Conservation (phyloP, 2,113 vertebrate species). For the Takifugu bimaculatus region DNA sequence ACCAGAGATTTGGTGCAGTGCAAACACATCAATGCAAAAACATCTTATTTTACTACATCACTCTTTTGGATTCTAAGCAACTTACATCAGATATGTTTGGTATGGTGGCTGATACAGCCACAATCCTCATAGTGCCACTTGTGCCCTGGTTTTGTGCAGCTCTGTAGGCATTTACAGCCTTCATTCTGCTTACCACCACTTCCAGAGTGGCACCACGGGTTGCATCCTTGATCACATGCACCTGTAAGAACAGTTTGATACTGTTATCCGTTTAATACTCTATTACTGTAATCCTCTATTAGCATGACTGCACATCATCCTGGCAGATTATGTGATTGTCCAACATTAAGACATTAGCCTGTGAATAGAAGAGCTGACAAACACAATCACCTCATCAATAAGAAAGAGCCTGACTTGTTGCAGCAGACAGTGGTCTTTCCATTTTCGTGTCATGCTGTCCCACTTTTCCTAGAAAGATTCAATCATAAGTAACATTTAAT, state of each 20-base stretch:
- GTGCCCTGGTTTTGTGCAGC: slow-evolving; percentile 55
- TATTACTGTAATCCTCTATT: no score
- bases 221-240: slow-evolving; percentile 91
- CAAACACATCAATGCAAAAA: neutral
- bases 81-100: slow-evolving; percentile 92
- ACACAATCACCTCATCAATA: slow-evolving; percentile 85
- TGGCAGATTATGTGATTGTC: neutral
- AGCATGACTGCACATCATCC: no score
- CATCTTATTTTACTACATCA: neutral
- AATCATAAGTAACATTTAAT: neutral
- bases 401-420: slow-evolving; percentile 91
- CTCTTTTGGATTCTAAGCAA: slow-evolving; percentile 2
- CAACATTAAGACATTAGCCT: neutral
- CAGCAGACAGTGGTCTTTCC: slow-evolving; percentile 90
- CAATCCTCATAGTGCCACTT: slow-evolving; percentile 82
- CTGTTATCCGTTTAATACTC: neutral
- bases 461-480: slow-evolving; percentile 88
- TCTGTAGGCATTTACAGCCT: slow-evolving; percentile 81
- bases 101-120: slow-evolving; percentile 95
- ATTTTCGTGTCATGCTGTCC: slow-evolving; percentile 98
- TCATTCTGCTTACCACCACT: slow-evolving; percentile 97
- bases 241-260: slow-evolving; percentile 64
- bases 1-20: neutral
- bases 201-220: slow-evolving; percentile 93
- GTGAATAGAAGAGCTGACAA: slow-evolving; percentile 5